phyloP scores from a whole-genome alignment of 2,888 invertebrate species.

The Leptothorax acervorum region DNA sequence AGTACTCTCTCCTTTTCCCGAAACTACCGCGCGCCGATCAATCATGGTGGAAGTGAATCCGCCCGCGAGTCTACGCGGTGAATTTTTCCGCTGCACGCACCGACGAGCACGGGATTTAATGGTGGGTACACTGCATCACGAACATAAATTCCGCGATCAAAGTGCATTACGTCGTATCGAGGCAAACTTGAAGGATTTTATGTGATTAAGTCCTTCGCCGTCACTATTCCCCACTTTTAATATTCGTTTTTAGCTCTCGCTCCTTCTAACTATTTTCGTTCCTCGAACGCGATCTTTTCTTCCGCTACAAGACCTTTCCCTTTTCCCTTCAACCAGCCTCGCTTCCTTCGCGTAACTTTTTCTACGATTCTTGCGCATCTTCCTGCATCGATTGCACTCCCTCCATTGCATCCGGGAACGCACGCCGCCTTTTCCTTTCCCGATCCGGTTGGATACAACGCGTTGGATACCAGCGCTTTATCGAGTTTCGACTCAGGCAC shows the following conservation, averaged over 20 bases:
- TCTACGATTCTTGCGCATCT: constrained; percentile 29
- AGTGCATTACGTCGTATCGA: constrained; percentile 74
- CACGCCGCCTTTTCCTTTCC: constrained; percentile 48
- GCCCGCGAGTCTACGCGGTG: constrained; percentile 71
- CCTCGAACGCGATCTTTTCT: constrained; percentile 2
- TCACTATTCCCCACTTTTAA: constrained; percentile 25
- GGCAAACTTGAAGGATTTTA: constrained; percentile 80
- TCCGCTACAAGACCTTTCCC: neutral
- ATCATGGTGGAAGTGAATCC: constrained; percentile 70
- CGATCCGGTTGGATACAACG: constrained; percentile 55
- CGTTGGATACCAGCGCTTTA: constrained; percentile 67
- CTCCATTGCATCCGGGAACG: constrained; percentile 9
- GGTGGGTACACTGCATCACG: constrained; percentile 76
- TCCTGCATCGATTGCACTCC: constrained; percentile 63
- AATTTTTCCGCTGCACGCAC: constrained; percentile 78
- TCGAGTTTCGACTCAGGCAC: constrained; percentile 76
- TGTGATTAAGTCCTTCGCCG: constrained; percentile 78
- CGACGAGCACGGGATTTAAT: constrained; percentile 78
- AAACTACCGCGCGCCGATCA: constrained; percentile 69
- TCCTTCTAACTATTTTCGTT: constrained; percentile 35
- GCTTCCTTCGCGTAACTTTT: constrained; percentile 27
- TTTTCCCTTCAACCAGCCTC: constrained; percentile 11
- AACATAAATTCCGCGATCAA: constrained; percentile 79
- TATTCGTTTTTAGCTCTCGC: constrained; percentile 21
- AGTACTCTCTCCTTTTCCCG: constrained; percentile 63